Evolutionary conservation across 1,140 invertebrate genomes (phyloP).

Genomic region (Drepana arcuata): DNA sequence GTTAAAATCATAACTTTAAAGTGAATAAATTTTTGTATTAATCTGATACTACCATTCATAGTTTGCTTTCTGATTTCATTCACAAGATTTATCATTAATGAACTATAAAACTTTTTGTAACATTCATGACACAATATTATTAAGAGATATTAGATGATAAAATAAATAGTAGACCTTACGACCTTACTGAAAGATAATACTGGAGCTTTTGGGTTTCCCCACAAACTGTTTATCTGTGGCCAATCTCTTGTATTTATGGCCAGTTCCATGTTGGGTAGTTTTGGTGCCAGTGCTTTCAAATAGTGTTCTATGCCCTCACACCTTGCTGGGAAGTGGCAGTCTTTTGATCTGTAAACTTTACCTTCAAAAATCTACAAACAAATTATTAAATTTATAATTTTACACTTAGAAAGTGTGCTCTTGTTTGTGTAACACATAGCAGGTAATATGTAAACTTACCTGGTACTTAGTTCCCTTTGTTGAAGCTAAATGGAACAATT

Average conservation of each 20-base stretch:
- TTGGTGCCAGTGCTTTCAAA: conserved; percentile 74
- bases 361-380: conserved; percentile 77
- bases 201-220: conserved; percentile 75
- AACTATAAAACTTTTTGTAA: no score
- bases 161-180: conserved; percentile 19
- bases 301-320: conserved; percentile 96
- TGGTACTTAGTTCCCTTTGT: conserved; percentile 87
- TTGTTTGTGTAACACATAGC: neutral
- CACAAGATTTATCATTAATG: no score
- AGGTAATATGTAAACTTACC: conserved; percentile 24
- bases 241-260: conserved; percentile 93
- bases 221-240: conserved; percentile 84
- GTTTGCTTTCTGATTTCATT: no score
- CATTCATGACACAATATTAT: no score
- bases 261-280: conserved; percentile 89
- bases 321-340: conserved; percentile 93
- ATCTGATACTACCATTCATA: no score
- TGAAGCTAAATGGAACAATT: conserved; percentile 75
- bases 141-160: neutral
- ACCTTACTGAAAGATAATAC: conserved; percentile 97
- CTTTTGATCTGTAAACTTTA: conserved; percentile 84
- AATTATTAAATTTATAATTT: conserved; percentile 4
- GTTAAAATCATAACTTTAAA: no score
- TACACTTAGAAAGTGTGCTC: neutral
- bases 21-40: no score